Evolutionary conservation across 2,797 vertebrate species (phyloP), one percentile per base, ranked within the genome.

Genomic region (Gymnopithys bicolor): DNA sequence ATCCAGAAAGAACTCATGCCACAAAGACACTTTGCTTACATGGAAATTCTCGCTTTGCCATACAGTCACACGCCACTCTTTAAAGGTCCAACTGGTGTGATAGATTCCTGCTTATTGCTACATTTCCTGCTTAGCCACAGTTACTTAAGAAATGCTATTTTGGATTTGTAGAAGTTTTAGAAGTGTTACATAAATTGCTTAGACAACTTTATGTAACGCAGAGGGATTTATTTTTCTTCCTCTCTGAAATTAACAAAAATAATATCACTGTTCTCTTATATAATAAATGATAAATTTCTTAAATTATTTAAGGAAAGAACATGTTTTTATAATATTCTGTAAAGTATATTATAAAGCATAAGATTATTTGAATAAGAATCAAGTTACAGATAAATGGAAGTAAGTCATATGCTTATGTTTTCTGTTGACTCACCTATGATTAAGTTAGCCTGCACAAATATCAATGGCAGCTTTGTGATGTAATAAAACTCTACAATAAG

Each of bases 91-190:
- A 52, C 4, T 81, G 6, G 30, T 51, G 69, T 6, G 3, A 67
- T 71, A 87, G 24, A 89, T 67, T 73, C 24, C 58, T 89, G 24
- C n/a, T 88, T 79, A 56, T 90, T 63, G 22, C 18, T 74, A 74
- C 46, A 64, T 93, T 94, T 93, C 81, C 71, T 59, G 32, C 67
- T 78, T 49, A 84, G 56, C 17, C 52, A 69, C 39, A 60, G 45
- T 74, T 85, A 70, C 28, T 95, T 80, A 84, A 84, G 63, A 84
- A 89, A 79, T 56, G 46, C 3, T 95, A 37, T 81, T 89, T 92
- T 70, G 55, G 9, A 49, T 84, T 82, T 89, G 43, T 39, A 49
- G 33, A 67, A 89, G 22, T 90, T 95, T 90, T 86, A 58, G 18
- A 53, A 53, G 30, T 28, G 39, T 80, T 84, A 59, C 19, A 67